Evolutionary conservation across 2,888 invertebrate species (phyloP), one percentile per base, ranked within the genome.

Genomic region (Nomada goodeniana): DNA sequence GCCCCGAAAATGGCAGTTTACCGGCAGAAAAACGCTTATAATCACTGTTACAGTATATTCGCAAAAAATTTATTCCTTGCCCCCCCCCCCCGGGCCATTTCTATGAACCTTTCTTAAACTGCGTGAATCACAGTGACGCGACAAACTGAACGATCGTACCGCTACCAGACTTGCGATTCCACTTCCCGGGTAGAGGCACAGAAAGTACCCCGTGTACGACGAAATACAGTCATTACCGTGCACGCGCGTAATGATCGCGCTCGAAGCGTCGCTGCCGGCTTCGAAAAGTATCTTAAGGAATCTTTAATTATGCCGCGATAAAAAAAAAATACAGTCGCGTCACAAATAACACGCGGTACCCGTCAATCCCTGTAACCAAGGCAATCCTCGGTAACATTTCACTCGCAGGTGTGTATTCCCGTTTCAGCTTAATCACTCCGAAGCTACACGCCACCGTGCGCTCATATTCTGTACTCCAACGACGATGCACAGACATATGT

Each of bases 331-430:
- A 53, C 29, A 26, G 74, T 60, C 47, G 61, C 60, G 15, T 36
- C 13, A 67, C 53, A 5, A 76, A 68, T 68, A 78, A 36, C 61
- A 63, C 67, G 42, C 42, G 55, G 55, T 50, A 63, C 47, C 78
- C 67, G 20, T 36, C 67, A 68, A 76, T 78, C 61, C 67, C 36
- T 76, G 67, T 61, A 75, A 76, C 61, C 47, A 29, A 55, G 55
- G 78, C 47, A 68, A 78, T 78, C 61, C n/a, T 68, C 61, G 67
- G 36, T 76, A 76, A 61, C 55, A 55, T 55, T 76, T 76, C 53
- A 70, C 47, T 63, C 29, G 61, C 36, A 36, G 36, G 36, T 42
- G 52, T 20, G 20, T 47, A 55, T 69, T 20, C 52, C 18, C 42
- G 20, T 18, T 15, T 29, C 61, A 23, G 59, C 53, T 76, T 61